These are phyloP conservation scores for Manduca sexta DNA, from an alignment of 1,140 invertebrate genomes.

Conservation along the genomic window DNA sequence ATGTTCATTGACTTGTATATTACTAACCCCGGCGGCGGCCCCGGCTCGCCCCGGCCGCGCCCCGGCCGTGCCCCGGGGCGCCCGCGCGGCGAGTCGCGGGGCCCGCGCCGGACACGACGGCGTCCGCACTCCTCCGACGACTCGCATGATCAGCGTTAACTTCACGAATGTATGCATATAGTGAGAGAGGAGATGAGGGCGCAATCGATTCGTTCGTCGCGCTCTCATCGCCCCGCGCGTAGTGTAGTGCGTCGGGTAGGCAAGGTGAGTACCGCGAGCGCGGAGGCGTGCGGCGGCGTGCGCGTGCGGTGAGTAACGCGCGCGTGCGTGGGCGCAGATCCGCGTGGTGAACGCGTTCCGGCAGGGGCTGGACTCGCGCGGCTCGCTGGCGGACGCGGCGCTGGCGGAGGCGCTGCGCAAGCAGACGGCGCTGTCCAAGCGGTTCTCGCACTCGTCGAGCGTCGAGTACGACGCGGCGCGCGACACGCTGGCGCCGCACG, in stretches of 20 bases:
- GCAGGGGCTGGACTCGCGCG: slow-evolving; percentile 96
- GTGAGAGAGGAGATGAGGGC: too few relatives aligned
- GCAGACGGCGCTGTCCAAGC: slow-evolving; percentile 91
- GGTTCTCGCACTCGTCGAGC: slow-evolving; percentile 89
- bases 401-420: slow-evolving; percentile 92
- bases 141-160: too few relatives aligned
- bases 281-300: slow-evolving; percentile 11
- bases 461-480: slow-evolving; percentile 93
- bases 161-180: too few relatives aligned
- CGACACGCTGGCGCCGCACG: slow-evolving; percentile 89
- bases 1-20: slow-evolving; percentile 32
- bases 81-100: too few relatives aligned
- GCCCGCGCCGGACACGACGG: too few relatives aligned
- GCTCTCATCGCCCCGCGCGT: too few relatives aligned
- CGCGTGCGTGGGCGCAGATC: slow-evolving; percentile 76
- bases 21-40: slow-evolving; percentile 17
- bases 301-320: slow-evolving; percentile 3
- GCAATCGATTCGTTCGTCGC: too few relatives aligned
- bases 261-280: slow-evolving; percentile 3
- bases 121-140: too few relatives aligned
- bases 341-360: slow-evolving; percentile 99
- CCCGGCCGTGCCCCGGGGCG: slow-evolving; percentile 3
- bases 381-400: slow-evolving; percentile 91
- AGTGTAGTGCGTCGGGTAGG: not conserved
- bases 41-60: not conserved